Evolutionary conservation across 2,888 invertebrate genomes (phyloP).

Genomic region (Papilio elwesi): DNA sequence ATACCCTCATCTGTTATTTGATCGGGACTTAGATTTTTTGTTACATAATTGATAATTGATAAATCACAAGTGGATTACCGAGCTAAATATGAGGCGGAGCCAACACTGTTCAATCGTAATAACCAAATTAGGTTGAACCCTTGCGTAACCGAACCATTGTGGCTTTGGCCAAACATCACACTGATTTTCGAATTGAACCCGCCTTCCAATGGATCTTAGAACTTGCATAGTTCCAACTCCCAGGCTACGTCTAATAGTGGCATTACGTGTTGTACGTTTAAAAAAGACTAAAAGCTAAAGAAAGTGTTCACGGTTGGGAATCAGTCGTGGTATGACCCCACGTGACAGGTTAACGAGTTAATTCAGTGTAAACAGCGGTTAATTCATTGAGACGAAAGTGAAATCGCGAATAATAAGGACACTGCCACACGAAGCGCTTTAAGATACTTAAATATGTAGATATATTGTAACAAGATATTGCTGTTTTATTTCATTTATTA

Average conservation of each 20-base stretch:
- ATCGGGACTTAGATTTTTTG: no score
- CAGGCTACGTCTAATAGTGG: not conserved
- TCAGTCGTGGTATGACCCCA: conserved; percentile 13
- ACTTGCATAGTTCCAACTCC: not conserved
- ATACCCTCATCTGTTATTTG: no score
- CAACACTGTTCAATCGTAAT: no score
- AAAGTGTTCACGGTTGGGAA: conserved; percentile 17
- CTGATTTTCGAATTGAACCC: not conserved
- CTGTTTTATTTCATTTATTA: no score
- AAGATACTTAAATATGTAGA: not conserved
- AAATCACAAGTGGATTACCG: no score
- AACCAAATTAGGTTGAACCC: no score
- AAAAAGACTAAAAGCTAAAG: conserved; percentile 8
- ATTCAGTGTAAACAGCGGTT: conserved; percentile 33
- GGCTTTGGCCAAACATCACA: no score
- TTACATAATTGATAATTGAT: no score
- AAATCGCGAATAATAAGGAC: conserved; percentile 32
- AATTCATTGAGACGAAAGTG: conserved; percentile 35
- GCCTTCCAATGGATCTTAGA: not conserved
- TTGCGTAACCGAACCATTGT: no score
- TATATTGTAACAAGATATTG: no score
- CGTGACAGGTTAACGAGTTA: conserved; percentile 32
- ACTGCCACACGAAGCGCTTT: not conserved
- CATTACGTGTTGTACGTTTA: not conserved
- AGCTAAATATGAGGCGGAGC: no score